Evolutionary conservation across 1,140 invertebrate genomes (phyloP).

Genomic region (Coptotermes formosanus): DNA sequence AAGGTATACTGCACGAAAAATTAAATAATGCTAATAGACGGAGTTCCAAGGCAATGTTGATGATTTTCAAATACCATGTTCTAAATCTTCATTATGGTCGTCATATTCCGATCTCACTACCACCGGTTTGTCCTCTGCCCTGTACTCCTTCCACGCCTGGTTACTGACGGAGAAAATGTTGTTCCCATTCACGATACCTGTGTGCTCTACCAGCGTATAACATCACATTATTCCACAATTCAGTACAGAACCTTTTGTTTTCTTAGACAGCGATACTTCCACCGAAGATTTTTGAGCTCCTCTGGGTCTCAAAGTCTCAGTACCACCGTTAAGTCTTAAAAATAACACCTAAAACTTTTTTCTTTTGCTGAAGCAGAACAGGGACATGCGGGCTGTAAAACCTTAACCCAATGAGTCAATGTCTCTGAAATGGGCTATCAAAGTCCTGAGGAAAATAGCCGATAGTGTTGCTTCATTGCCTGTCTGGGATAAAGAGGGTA

Average conservation of each 20-base stretch:
- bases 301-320: background rate
- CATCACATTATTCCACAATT: no score
- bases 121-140: no score
- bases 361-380: background rate
- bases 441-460: conserved; percentile 15
- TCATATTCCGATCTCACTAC: no score
- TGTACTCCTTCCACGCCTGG: no score
- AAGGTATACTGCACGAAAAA: no score
- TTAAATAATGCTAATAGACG: no score
- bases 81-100: no score
- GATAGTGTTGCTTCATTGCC: background rate
- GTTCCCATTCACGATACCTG: no score
- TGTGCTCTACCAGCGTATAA: no score
- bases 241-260: background rate
- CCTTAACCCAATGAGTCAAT: conserved; percentile 11
- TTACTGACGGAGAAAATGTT: no score
- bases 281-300: background rate
- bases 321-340: background rate
- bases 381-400: background rate
- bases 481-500: background rate
- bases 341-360: background rate
- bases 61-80: no score
- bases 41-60: no score
- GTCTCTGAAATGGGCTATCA: conserved; percentile 2
- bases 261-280: background rate